Evolutionary conservation across 2,888 invertebrate genomes (phyloP).

Genomic region (Molanna angustata): DNA sequence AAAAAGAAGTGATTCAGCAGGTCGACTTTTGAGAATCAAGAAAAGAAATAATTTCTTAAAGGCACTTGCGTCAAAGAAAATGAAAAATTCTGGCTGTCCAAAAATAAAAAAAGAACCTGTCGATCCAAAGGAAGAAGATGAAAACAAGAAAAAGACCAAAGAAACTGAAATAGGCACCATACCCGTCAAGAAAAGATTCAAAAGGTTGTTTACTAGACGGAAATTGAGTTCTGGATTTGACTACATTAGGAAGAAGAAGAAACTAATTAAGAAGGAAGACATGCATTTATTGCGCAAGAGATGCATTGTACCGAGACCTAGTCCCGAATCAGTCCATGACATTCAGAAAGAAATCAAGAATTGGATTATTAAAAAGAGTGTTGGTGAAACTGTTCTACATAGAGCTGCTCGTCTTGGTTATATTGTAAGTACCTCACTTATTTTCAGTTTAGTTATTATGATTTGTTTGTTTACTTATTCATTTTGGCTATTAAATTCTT

Average conservation of each 20-base stretch:
- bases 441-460: neutral
- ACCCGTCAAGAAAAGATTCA: constrained; percentile 55
- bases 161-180: constrained; percentile 3
- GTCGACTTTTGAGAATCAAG: constrained; percentile 47
- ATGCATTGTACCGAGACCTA: constrained; percentile 49
- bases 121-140: constrained; percentile 35
- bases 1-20: constrained; percentile 50
- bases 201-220: constrained; percentile 64
- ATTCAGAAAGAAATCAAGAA: constrained; percentile 82
- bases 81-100: constrained; percentile 42
- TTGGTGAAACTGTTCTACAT: constrained; percentile 91
- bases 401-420: constrained; percentile 87
- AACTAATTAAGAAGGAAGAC: constrained; percentile 61
- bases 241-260: constrained; percentile 87
- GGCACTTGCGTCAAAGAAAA: constrained; percentile 46
- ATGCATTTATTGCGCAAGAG: constrained; percentile 49
- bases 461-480: neutral
- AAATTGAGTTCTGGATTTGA: constrained; percentile 85
- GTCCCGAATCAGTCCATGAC: constrained; percentile 68
- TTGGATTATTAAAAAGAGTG: constrained; percentile 92
- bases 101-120: constrained; percentile 45
- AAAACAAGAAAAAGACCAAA: constrained; percentile 4
- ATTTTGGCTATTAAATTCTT: too few species aligned
- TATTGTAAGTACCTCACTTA: constrained; percentile 58
- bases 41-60: constrained; percentile 52